Base-by-base conservation (phyloP, 2,113 vertebrate species). In the Paracanthobrama guichenoti region DNA sequence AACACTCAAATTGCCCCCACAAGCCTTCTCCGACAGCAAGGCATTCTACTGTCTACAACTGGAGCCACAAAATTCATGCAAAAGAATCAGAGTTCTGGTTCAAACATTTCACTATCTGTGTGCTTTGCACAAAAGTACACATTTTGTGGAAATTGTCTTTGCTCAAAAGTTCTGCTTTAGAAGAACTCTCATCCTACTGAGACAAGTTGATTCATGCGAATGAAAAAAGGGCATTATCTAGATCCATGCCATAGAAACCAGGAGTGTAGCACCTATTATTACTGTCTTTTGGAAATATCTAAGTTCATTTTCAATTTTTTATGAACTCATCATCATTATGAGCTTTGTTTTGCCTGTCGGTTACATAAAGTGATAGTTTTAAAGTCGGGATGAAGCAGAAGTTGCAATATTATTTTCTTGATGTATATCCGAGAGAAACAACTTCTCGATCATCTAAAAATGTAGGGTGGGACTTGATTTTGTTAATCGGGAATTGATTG, bases 21-120 rank as follows among this genome's bases (percentile, higher is more conserved):
- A 22, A 9, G 26, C 73, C 3, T 50, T 50, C 46, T 74, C 72
- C 50, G 14, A 74, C 11, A 44, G 10, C 42, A 46, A 24, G 11
- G 42, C 16, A 2, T 48, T 53, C 28, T 20, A 53, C 24, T 4
- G 3, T 28, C 6, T 48, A n/a, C 10, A 59, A 60, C 6, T 14
- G 20, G 6, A 59, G 12, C 6, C 12, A 22, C 5, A 77, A 4
- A 35, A 18, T 14, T 7, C 11, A 78, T 78, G 35, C 35, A 78
- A 78, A 78, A 60, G n/a, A 62, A 26, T 62, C 35, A 9, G 74
- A 39, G 28, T 22, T 39, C 7, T 74, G 6, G 9, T 31, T 75
- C 73, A 57, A 72, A 72, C 67, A 24, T 44, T 72, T 72, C 39
- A 44, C 67, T 7, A 20, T 71, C 67, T 7, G 35, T 71, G 69